These are phyloP conservation scores for Acanthochromis polyacanthus DNA, from an alignment of 2,113 vertebrate genomes.

Conservation along the genomic window DNA sequence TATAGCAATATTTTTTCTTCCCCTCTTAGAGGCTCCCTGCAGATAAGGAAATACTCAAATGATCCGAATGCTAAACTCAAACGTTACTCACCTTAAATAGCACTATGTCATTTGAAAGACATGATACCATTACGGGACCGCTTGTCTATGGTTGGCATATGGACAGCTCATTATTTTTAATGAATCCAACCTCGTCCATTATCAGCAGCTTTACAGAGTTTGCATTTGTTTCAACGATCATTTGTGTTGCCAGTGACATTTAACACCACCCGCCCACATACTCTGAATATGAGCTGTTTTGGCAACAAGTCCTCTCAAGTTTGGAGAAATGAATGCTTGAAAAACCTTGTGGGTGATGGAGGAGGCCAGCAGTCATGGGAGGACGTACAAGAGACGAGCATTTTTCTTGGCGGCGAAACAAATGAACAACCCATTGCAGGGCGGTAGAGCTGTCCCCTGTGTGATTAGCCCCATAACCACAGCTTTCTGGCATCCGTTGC, in stretches of 20 bases:
- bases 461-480: conserved; percentile 51
- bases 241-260: conserved; percentile 38
- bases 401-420: conserved; percentile 58
- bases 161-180: conserved; percentile 50
- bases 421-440: conserved; percentile 40
- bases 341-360: conserved; percentile 3
- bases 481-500: conserved; percentile 54
- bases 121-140: neutral
- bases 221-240: conserved; percentile 8
- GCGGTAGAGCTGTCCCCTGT: conserved; percentile 19
- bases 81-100: conserved; percentile 2
- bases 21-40: neutral
- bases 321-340: conserved; percentile 34
- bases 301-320: conserved; percentile 17
- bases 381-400: conserved; percentile 34
- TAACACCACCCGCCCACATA: conserved; percentile 7
- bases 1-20: neutral
- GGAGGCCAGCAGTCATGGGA: conserved; percentile 17
- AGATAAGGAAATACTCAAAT: neutral
- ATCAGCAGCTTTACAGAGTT: conserved; percentile 24
- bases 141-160: neutral
- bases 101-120: neutral
- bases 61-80: neutral
- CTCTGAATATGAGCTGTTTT: conserved; percentile 21
- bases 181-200: conserved; percentile 40